phyloP scores from a whole-genome alignment of 1,140 invertebrate genomes.

The Polypedilum pembai region DNA sequence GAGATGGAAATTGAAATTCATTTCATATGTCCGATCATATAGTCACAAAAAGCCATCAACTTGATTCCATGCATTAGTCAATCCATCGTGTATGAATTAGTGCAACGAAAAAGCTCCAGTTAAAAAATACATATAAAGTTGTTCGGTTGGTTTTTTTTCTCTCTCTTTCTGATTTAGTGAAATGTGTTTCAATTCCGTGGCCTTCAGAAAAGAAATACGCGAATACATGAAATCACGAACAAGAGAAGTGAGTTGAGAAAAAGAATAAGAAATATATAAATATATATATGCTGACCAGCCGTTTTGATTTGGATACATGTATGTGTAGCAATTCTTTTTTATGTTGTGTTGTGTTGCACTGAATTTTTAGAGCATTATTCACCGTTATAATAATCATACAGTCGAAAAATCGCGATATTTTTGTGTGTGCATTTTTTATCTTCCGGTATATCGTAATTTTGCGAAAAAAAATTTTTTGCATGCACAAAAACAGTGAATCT shows the following conservation, averaged over 20 bases:
- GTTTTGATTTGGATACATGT: background rate
- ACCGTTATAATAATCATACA: constrained; percentile 1
- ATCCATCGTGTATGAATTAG: background rate
- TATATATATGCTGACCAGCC: background rate
- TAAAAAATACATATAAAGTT: background rate
- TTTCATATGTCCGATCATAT: background rate
- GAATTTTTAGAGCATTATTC: constrained; percentile 18
- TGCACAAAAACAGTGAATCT: too few species aligned
- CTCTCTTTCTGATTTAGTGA: background rate
- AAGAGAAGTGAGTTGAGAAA: background rate
- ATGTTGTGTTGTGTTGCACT: background rate
- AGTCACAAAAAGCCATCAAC: background rate
- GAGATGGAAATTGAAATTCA: background rate
- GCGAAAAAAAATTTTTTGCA: background rate
- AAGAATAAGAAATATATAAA: background rate
- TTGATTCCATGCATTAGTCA: background rate
- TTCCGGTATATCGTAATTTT: background rate
- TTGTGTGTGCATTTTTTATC: background rate
- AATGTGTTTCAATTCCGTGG: constrained; percentile 9
- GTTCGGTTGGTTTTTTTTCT: constrained; percentile 11
- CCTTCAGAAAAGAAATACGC: constrained; percentile 9
- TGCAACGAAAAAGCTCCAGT: background rate
- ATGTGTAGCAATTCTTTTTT: background rate
- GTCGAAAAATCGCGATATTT: background rate
- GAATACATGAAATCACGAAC: constrained; percentile 12